A percentile compares a stretch with the other conserved stretches of the same genome.
phyloP scores from a whole-genome alignment of 2,113 vertebrate genomes.

The Pimephales promelas region DNA sequence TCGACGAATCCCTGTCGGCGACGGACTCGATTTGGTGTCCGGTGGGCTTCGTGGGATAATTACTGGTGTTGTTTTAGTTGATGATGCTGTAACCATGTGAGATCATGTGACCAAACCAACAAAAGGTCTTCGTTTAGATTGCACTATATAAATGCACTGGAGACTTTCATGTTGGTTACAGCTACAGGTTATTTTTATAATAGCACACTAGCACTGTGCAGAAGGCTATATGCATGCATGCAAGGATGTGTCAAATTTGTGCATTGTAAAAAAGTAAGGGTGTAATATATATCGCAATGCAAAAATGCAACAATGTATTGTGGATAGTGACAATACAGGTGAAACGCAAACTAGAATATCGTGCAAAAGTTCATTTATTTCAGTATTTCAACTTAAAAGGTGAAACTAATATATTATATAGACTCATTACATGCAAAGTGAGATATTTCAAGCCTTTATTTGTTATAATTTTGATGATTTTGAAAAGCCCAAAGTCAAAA shows the following conservation, averaged over 20 bases:
- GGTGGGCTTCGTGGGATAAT: background rate
- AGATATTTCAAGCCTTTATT: no score
- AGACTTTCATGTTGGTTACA: background rate
- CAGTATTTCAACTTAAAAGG: no score
- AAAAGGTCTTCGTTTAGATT: no score
- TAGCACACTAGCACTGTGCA: background rate
- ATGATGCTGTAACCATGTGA: constrained; percentile 30
- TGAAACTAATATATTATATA: no score
- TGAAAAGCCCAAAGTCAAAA: no score
- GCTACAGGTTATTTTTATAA: background rate
- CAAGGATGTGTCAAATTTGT: background rate
- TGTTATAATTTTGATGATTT: no score
- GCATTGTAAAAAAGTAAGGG: background rate
- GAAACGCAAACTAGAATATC: no score
- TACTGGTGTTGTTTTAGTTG: background rate
- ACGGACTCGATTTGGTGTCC: constrained; percentile 16
- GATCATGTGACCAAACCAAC: background rate
- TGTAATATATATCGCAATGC: no score
- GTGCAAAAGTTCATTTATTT: no score
- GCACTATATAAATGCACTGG: background rate
- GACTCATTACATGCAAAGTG: no score
- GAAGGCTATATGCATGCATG: background rate
- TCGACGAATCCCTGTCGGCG: constrained; percentile 57
- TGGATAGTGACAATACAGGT: no score
- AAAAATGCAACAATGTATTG: no score